phyloP scores from a whole-genome alignment of 35 echinoderm and acorn worm species.

The Lytechinus variegatus region DNA sequence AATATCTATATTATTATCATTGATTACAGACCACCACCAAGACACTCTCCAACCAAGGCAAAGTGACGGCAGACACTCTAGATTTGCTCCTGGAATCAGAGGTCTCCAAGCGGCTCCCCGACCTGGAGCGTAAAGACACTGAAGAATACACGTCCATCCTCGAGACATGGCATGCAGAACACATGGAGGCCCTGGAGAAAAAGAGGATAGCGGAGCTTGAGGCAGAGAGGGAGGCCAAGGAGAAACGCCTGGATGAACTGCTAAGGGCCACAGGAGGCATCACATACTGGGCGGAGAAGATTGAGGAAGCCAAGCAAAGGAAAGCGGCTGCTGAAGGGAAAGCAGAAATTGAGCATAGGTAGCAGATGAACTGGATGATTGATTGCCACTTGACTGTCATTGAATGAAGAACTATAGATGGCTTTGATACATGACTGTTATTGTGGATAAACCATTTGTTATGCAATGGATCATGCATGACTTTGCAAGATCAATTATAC shows the following conservation, averaged over 20 bases:
- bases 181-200: conserved; percentile 53
- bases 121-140: conserved; percentile 24
- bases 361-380: background rate
- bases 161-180: conserved; percentile 48
- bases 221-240: conserved; percentile 26
- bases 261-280: conserved; percentile 47
- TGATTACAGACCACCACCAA: background rate
- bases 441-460: background rate
- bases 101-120: conserved; percentile 3
- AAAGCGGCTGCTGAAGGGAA: background rate
- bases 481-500: background rate
- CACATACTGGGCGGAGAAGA: conserved; percentile 57
- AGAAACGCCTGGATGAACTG: conserved; percentile 53
- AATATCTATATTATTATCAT: background rate
- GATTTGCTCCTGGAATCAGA: conserved; percentile 24
- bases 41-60: conserved; percentile 12
- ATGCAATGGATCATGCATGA: background rate
- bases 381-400: background rate
- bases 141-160: conserved; percentile 46
- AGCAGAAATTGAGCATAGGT: background rate
- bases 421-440: background rate
- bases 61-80: conserved; percentile 38
- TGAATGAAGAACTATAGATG: background rate
- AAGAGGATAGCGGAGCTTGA: conserved; percentile 49
- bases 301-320: conserved; percentile 1